Conservation (phyloP, 2,113 vertebrate species). For the Phylloscopus whistleri region DNA sequence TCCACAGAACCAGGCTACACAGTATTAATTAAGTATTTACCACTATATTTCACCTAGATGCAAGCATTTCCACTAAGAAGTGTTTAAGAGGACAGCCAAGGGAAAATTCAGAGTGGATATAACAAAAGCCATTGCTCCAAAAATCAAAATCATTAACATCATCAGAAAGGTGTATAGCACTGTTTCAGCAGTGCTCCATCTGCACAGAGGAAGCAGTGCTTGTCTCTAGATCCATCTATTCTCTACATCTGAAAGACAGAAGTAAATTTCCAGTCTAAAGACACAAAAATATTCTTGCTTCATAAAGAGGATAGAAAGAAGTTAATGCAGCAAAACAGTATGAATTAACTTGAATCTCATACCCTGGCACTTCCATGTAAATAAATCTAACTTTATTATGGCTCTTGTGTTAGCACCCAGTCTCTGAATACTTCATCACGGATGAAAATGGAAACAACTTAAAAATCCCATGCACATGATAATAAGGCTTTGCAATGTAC, state of each 20-base stretch:
- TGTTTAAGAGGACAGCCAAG: not conserved
- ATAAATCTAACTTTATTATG: conserved; percentile 48
- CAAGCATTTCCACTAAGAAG: not conserved
- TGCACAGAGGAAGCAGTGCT: not conserved
- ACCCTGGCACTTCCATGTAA: conserved; percentile 29
- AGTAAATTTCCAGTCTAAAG: not conserved
- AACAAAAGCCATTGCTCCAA: not conserved
- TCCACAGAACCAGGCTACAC: not conserved
- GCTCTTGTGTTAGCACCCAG: not conserved
- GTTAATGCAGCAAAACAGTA: not conserved
- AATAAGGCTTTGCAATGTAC: not conserved
- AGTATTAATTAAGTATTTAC: not conserved
- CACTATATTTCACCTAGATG: not conserved
- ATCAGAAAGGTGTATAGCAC: not conserved
- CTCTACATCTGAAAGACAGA: not conserved
- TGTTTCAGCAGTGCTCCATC: not conserved
- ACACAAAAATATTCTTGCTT: not conserved
- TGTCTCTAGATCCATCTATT: not conserved
- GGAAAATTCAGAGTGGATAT: not conserved
- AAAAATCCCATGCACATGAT: not conserved
- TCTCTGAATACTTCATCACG: conserved; percentile 32
- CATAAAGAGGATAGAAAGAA: not conserved
- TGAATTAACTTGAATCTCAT: conserved; percentile 23
- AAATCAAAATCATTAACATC: not conserved
- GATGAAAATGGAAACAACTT: conserved; percentile 30